Conservation (phyloP, 2,113 vertebrate species). For the Chaenocephalus aceratus region DNA sequence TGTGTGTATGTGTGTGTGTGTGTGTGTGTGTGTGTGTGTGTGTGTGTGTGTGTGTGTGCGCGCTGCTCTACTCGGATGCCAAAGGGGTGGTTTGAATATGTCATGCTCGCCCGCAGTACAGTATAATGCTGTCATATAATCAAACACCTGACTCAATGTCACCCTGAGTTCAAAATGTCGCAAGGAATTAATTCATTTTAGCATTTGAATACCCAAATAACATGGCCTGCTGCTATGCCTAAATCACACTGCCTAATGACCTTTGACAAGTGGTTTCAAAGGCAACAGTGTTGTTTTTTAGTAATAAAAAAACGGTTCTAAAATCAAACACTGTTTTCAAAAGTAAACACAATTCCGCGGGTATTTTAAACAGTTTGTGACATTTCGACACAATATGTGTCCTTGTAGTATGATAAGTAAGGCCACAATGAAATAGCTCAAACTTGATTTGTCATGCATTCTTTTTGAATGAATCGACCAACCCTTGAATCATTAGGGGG, state of each 20-base stretch:
- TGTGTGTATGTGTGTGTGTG: slow-evolving; percentile 6
- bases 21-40: too few species aligned
- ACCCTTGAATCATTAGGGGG: neutral
- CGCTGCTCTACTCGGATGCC: slow-evolving; percentile 19
- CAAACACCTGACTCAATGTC: slow-evolving; percentile 25
- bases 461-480: slow-evolving; percentile 8
- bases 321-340: neutral
- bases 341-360: neutral
- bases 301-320: neutral
- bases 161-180: slow-evolving; percentile 29
- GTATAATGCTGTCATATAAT: slow-evolving; percentile 22
- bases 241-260: neutral
- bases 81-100: slow-evolving; percentile 21
- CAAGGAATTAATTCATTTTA: neutral
- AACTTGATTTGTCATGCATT: slow-evolving; percentile 23
- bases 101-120: slow-evolving; percentile 31
- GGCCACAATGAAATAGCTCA: neutral
- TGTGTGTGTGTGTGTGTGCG: slow-evolving; percentile 16
- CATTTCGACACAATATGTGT: slow-evolving; percentile 22
- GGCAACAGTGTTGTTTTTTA: neutral
- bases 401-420: slow-evolving; percentile 7
- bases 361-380: slow-evolving; percentile 15
- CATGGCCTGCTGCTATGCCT: neutral
- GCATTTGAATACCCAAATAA: neutral
- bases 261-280: neutral